Conservation (phyloP, 2,888 invertebrate genomes). For the Nomada lathburiana region DNA sequence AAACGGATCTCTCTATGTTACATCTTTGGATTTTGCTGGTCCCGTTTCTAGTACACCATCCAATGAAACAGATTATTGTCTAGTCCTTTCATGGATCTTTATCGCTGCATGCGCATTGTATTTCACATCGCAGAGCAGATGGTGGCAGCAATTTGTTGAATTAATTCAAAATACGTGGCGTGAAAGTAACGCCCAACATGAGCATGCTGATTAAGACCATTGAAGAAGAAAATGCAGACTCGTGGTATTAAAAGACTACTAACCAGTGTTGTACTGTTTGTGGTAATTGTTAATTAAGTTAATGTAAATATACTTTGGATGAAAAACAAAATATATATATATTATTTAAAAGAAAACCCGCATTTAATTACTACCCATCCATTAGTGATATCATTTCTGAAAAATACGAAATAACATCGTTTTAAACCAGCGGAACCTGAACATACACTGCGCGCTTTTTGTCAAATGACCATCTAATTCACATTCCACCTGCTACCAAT, state of each 20-base stretch:
- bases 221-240: not conserved
- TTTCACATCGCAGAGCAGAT: slow-evolving; percentile 91
- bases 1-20: slow-evolving; percentile 88
- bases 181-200: slow-evolving; percentile 93
- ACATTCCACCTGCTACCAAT: not conserved
- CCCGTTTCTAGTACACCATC: slow-evolving; percentile 92
- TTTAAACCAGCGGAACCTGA: slow-evolving; percentile 21
- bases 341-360: not conserved
- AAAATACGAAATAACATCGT: not conserved
- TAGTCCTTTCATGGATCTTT: slow-evolving; percentile 94
- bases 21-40: slow-evolving; percentile 91
- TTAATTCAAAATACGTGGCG: slow-evolving; percentile 94
- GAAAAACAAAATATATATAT: slow-evolving; percentile 29
- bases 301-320: slow-evolving; percentile 53
- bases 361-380: not conserved
- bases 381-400: not conserved
- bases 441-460: slow-evolving; percentile 37
- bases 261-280: slow-evolving; percentile 33
- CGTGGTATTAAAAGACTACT: slow-evolving; percentile 42
- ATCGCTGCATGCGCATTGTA: slow-evolving; percentile 90
- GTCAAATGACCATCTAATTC: slow-evolving; percentile 47
- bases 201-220: slow-evolving; percentile 88
- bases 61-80: slow-evolving; percentile 91
- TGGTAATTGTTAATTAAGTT: slow-evolving; percentile 38
- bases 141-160: slow-evolving; percentile 93